Evolutionary conservation across 1,140 invertebrate genomes (phyloP), one percentile per base, ranked within the genome.

Genomic region (Bradynema listronoti): DNA sequence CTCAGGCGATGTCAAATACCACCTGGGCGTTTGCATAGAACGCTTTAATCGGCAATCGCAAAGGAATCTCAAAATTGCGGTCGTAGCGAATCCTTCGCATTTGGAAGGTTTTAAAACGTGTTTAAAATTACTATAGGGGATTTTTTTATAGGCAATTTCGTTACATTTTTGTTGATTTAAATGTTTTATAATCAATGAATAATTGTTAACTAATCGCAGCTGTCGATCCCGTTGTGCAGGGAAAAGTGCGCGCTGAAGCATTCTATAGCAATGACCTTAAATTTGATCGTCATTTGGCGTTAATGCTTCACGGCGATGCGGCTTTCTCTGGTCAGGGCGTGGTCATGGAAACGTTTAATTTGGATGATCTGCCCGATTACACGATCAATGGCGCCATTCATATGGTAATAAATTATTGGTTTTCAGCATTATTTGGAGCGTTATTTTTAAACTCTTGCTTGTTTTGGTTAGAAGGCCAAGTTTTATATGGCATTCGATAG

Each of bases 1-100:
- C 51, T 96, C 91, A 61, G 95, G 94, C 74, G 95, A 99, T 83
- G 95, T 99, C 0, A 99, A 99, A 81, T 99, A 98, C 81, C 95
- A 99, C 82, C 84, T 99, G 78, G 95, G 95, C 55, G 96, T 94
- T 47, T 96, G 91, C 78, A 92, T 94, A 78, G 92, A 98, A 81
- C 86, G 94, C 64, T 80, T 98, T 68, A 99, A 99, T 80, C 86
- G 92, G 33, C 88, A 93, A 1, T 97, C 92, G 43, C 96, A 98
- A 81, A 95, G 95, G 80, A 95, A 95, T 77, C 91, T 98, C 63
- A 86, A 91, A 33, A 81, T 99, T 61, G 90, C 93, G n/a, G 90
- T 99, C 9, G 91, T 94, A 51, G 93, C 94, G 7, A 98, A 99
- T 83, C 93, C 93, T 24, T 96, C 91, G 4, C 94, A 98, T 82